Evolutionary conservation across 1,140 invertebrate genomes (phyloP), one percentile per base, ranked within the genome.

Genomic region (Procambarus clarkii): DNA sequence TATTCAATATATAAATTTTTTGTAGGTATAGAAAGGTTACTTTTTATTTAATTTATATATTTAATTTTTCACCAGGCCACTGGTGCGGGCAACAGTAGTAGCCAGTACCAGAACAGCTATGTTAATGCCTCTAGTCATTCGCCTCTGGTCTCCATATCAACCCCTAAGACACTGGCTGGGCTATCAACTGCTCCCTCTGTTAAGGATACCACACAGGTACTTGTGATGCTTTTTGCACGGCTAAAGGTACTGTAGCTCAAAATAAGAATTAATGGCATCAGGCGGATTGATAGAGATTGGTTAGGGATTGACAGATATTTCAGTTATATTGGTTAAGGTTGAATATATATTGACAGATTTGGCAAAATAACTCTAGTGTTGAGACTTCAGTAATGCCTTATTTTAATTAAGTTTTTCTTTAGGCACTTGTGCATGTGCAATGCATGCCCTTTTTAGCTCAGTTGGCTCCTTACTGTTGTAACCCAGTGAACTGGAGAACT

Each of bases 81-180:
- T 34, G 89, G 74, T 91, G 82, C 89, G 69, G 88, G 88, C 15
- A 91, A 58, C 89, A 91, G 89, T 50, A 91, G 60, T 71, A 85
- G 89, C 60, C 90, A 91, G 64, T 91, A 91, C 71, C 90, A 91
- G 85, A 91, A 91, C 80, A 91, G 90, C 79, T 91, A 91, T 60
- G 90, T 86, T 60, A 91, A 87, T 83, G 84, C 90, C 71, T 91
- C 90, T 91, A 91, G 90, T 91, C 90, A 91, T 64, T 91, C 90
- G 34, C 84, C 90, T 15, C 80, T 91, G 54, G 90, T 78, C 15
- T 86, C 90, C 48, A 91, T 91, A 69, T 81, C 90, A 13, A 79
- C 90, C 46, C 84, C 90, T 9, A 91, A 91, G 50, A 64, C 90
- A 24, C 80, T 91, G 45, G 21, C 90, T 44, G 90, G 90, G 24